Percentiles rank a stretch among this genome's conserved stretches.
Conservation (phyloP, 2,888 invertebrate species). For the Yponomeuta plumbellus region DNA sequence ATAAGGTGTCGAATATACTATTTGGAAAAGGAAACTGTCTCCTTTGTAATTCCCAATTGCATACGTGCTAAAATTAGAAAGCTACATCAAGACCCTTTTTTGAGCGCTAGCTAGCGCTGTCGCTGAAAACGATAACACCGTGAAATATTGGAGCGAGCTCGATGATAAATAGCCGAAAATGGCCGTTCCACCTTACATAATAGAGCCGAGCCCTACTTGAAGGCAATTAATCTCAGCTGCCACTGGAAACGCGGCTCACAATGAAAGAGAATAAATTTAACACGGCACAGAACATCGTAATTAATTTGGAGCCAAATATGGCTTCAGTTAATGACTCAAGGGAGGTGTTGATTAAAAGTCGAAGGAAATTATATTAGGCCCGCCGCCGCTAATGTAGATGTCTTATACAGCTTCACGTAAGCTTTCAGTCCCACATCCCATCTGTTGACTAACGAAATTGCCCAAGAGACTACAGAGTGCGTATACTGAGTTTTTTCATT, state of each 20-base stretch:
- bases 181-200: slow-evolving; percentile 1
- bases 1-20: too few species aligned
- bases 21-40: too few species aligned
- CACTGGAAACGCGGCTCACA: slow-evolving; percentile 12
- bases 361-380: neutral
- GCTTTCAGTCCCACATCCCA: too few species aligned
- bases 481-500: too few species aligned
- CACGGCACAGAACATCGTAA: slow-evolving; percentile 14
- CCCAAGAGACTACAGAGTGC: too few species aligned
- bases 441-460: too few species aligned
- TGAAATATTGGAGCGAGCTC: neutral
- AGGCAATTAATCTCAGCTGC: slow-evolving; percentile 15
- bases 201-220: slow-evolving; percentile 8
- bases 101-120: neutral
- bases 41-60: too few species aligned
- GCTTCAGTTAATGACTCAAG: neutral
- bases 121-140: neutral
- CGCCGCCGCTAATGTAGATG: neutral
- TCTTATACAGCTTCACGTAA: too few species aligned
- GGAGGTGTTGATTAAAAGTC: neutral
- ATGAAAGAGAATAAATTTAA: slow-evolving; percentile 15
- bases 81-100: too few species aligned
- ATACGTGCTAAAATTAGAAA: too few species aligned
- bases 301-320: slow-evolving; percentile 12
- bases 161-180: slow-evolving; percentile 15